Evolutionary conservation across 2,888 invertebrate species (phyloP).

Genomic region (Drosophila lutescens): DNA sequence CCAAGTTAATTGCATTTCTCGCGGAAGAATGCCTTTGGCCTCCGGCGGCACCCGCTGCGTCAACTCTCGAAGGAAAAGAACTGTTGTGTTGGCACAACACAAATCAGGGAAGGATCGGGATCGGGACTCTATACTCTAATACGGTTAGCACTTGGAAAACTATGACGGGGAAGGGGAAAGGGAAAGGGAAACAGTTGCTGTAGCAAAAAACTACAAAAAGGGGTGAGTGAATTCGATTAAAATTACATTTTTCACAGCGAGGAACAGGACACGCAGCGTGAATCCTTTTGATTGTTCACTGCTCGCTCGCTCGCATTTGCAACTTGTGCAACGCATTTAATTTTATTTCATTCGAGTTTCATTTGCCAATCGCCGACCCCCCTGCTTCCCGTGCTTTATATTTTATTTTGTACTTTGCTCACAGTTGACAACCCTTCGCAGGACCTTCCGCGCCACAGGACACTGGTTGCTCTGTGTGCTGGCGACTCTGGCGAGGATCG

Average conservation of each 20-base stretch:
- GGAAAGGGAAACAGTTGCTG: not conserved
- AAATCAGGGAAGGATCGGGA: slow-evolving; percentile 61
- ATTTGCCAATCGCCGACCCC: slow-evolving; percentile 67
- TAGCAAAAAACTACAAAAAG: slow-evolving; percentile 38
- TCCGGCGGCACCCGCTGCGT: slow-evolving; percentile 62
- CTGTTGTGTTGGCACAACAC: slow-evolving; percentile 82
- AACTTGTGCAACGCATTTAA: slow-evolving; percentile 75
- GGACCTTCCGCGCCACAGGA: slow-evolving; percentile 60
- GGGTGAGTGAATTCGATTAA: slow-evolving; percentile 76
- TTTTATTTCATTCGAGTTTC: slow-evolving; percentile 71
- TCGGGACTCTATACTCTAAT: slow-evolving; percentile 53
- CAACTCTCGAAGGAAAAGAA: slow-evolving; percentile 40
- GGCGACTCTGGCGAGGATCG: slow-evolving; percentile 55
- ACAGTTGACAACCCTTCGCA: slow-evolving; percentile 62
- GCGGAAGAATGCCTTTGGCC: slow-evolving; percentile 61
- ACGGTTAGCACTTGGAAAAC: slow-evolving; percentile 65
- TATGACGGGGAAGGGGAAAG: slow-evolving; percentile 31
- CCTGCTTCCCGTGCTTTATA: not conserved
- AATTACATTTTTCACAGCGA: slow-evolving; percentile 70
- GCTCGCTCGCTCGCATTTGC: slow-evolving; percentile 61
- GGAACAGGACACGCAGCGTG: slow-evolving; percentile 68
- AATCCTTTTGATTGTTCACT: slow-evolving; percentile 72
- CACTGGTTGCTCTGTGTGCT: slow-evolving; percentile 4
- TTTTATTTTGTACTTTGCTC: slow-evolving; percentile 1
- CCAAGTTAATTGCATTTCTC: slow-evolving; percentile 67